Conservation (phyloP, 2,797 vertebrate species). For the Cyclopterus lumpus region DNA sequence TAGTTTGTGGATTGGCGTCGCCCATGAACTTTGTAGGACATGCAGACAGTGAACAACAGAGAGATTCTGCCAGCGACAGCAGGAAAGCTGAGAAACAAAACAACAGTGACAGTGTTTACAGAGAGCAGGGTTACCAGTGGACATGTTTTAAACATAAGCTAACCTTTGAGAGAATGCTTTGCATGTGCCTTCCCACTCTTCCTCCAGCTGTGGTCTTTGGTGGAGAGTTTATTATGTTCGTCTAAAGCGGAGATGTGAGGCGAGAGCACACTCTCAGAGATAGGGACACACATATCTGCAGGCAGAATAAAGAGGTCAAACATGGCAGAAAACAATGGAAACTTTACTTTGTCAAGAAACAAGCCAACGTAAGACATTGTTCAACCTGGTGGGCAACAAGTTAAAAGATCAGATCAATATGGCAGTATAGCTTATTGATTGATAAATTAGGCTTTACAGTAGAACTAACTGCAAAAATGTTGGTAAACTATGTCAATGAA, state of each 20-base stretch:
- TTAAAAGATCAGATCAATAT: neutral
- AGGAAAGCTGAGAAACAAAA: conserved; percentile 20
- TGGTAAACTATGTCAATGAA: neutral
- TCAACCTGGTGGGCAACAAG: neutral
- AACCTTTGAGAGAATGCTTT: conserved; percentile 94
- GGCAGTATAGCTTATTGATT: neutral
- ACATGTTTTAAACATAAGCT: conserved; percentile 34
- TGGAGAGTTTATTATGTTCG: conserved; percentile 88
- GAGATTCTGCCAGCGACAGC: conserved; percentile 28
- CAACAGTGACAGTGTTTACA: conserved; percentile 10
- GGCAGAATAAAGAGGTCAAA: conserved; percentile 23
- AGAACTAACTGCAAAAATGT: neutral
- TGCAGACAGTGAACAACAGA: conserved; percentile 49
- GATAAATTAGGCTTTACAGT: neutral
- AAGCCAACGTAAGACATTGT: neutral
- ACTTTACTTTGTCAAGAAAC: neutral
- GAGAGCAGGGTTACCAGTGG: neutral
- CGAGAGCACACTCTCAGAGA: conserved; percentile 91
- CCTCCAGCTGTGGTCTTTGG: conserved; percentile 93
- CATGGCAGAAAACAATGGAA: neutral
- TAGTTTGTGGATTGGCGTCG: conserved; percentile 63
- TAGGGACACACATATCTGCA: conserved; percentile 91
- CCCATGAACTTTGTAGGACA: conserved; percentile 39
- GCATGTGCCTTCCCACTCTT: conserved; percentile 87
- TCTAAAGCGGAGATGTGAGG: conserved; percentile 91